Percentiles rank a stretch among this genome's conserved stretches.
These are phyloP conservation scores for Pyrrhosoma nymphula DNA, from an alignment of 2,888 invertebrate genomes.

Conservation along the genomic window DNA sequence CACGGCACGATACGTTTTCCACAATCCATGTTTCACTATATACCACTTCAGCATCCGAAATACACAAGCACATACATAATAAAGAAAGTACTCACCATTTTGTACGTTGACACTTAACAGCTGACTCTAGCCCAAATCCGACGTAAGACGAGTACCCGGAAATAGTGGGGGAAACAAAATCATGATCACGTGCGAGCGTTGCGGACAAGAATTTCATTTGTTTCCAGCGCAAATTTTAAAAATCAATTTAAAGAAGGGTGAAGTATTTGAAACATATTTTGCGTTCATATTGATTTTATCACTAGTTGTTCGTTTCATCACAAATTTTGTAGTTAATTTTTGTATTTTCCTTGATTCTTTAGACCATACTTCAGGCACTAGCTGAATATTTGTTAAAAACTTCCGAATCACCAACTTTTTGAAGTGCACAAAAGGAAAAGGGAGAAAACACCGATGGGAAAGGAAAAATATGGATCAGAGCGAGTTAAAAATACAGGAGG, in stretches of 20 bases:
- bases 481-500: neutral
- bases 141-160: slow-evolving; percentile 21
- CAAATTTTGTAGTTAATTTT: too few relatives aligned
- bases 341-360: too few relatives aligned
- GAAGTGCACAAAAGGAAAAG: too few relatives aligned
- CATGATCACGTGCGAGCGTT: neutral
- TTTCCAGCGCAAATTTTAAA: neutral
- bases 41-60: neutral
- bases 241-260: too few relatives aligned
- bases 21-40: neutral
- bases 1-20: neutral
- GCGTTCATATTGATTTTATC: too few relatives aligned
- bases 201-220: neutral
- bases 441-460: too few relatives aligned
- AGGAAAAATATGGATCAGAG: neutral
- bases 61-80: neutral
- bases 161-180: slow-evolving; percentile 44
- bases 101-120: slow-evolving; percentile 16
- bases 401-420: too few relatives aligned
- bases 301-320: too few relatives aligned
- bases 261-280: too few relatives aligned
- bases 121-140: slow-evolving; percentile 14
- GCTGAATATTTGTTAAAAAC: too few relatives aligned
- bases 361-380: too few relatives aligned
- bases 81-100: slow-evolving; percentile 48